A percentile compares a stretch with the other conserved stretches of the same genome.
Evolutionary conservation across 2,797 vertebrate species (phyloP).

Genomic region (Xerus rutilus): DNA sequence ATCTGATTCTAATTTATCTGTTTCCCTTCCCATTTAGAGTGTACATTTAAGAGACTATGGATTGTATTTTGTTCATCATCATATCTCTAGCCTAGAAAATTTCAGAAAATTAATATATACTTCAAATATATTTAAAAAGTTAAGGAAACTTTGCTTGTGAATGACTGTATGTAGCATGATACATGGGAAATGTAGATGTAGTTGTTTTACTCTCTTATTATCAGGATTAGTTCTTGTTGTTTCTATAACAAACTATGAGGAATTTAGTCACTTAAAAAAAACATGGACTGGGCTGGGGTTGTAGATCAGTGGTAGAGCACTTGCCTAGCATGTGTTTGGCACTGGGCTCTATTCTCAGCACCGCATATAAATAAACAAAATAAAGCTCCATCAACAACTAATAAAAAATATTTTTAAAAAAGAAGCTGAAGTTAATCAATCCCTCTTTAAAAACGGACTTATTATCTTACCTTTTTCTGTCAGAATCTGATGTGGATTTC

Average conservation of each 20-base stretch:
- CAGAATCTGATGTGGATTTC: not conserved
- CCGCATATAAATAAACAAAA: too few relatives aligned
- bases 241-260: not conserved
- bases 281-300: not conserved
- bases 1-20: not conserved
- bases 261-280: not conserved
- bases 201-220: not conserved
- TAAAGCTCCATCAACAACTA: too few relatives aligned
- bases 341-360: too few relatives aligned
- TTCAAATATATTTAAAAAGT: not conserved
- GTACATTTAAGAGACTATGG: not conserved
- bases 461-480: not conserved
- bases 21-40: fast-evolving
- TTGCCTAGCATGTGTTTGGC: too few relatives aligned
- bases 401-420: too few relatives aligned
- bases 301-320: too few relatives aligned
- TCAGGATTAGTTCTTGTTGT: not conserved
- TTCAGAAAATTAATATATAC: not conserved
- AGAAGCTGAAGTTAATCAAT: too few relatives aligned
- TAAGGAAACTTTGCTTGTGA: not conserved
- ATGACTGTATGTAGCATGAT: fast-evolving
- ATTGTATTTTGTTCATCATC: not conserved
- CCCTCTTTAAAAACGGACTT: too few relatives aligned
- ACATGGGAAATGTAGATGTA: not conserved
- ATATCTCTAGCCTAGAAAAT: not conserved